Percentiles rank a stretch among this genome's conserved stretches.
Evolutionary conservation across 2,113 vertebrate species (phyloP).

Genomic region (Delphinapterus leucas): DNA sequence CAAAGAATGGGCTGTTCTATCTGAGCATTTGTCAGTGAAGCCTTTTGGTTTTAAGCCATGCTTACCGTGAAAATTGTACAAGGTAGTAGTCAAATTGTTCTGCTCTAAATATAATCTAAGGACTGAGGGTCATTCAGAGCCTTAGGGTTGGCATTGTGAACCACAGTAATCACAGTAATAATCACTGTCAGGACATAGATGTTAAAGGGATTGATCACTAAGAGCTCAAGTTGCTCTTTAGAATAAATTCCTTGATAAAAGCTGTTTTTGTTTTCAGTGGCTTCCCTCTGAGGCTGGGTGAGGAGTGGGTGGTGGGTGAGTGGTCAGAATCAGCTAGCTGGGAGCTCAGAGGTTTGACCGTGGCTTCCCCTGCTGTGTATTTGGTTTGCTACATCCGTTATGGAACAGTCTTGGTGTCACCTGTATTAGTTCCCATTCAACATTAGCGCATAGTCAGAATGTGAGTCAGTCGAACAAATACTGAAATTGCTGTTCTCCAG

Average conservation of each 20-base stretch:
- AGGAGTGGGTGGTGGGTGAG: not conserved
- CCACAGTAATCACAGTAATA: not conserved
- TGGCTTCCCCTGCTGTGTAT: not conserved
- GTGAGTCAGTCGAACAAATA: not conserved
- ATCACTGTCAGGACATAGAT: not conserved
- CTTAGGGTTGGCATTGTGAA: not conserved
- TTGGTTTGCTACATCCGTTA: not conserved
- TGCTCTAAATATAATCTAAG: not conserved
- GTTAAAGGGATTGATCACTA: not conserved
- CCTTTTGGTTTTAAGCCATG: not conserved
- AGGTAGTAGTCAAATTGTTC: not conserved
- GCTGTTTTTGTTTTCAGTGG: not conserved
- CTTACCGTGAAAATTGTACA: not conserved
- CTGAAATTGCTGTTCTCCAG: not conserved
- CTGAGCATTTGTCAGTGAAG: not conserved
- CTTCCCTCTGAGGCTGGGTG: not conserved
- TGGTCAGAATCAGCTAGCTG: not conserved
- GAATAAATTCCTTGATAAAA: not conserved
- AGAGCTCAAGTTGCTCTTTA: not conserved
- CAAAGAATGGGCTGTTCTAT: not conserved
- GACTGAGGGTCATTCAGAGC: not conserved
- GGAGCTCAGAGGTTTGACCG: not conserved
- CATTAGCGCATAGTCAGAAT: not conserved
- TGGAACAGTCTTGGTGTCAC: not conserved
- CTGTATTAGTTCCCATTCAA: not conserved